Conservation (phyloP, 2,797 vertebrate genomes). For the Leptoclinus maculatus region DNA sequence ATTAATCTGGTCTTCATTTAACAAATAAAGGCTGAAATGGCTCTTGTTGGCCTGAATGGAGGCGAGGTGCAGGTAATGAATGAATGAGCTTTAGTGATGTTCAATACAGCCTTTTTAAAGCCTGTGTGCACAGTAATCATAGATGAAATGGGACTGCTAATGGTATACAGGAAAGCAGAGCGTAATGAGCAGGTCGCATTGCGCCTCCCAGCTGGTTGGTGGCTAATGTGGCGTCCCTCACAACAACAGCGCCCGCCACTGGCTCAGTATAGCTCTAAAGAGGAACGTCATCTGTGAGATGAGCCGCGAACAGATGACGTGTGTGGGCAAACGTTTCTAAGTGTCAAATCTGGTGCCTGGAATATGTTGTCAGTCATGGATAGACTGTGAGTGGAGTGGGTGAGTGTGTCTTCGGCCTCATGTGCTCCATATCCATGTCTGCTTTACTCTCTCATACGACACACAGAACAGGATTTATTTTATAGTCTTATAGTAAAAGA, state of each 20-base stretch:
- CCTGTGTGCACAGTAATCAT: conserved; percentile 51
- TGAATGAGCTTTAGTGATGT: conserved; percentile 49
- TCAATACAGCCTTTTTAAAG: conserved; percentile 41
- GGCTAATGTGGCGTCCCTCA: conserved; percentile 69
- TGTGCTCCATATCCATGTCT: neutral
- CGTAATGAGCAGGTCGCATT: conserved; percentile 59
- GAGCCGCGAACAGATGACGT: conserved; percentile 37
- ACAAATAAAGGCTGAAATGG: neutral
- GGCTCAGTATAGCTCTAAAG: conserved; percentile 51
- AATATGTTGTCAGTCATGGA: neutral
- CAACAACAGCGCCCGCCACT: conserved; percentile 43
- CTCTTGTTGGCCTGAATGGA: neutral
- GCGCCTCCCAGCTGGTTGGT: conserved; percentile 69
- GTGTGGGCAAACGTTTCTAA: conserved; percentile 32
- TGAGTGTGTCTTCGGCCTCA: neutral
- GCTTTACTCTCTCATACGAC: neutral
- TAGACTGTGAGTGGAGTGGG: neutral
- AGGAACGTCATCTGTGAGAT: conserved; percentile 61
- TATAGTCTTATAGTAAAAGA: neutral
- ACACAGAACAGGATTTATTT: too few species aligned
- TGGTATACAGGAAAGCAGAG: conserved; percentile 55
- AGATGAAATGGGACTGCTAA: conserved; percentile 57
- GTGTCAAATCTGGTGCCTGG: neutral
- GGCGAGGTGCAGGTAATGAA: conserved; percentile 30
- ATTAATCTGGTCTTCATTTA: conserved; percentile 4